These are phyloP conservation scores for Ectropis grisescens DNA, from an alignment of 1,140 invertebrate genomes.

Conservation along the genomic window DNA sequence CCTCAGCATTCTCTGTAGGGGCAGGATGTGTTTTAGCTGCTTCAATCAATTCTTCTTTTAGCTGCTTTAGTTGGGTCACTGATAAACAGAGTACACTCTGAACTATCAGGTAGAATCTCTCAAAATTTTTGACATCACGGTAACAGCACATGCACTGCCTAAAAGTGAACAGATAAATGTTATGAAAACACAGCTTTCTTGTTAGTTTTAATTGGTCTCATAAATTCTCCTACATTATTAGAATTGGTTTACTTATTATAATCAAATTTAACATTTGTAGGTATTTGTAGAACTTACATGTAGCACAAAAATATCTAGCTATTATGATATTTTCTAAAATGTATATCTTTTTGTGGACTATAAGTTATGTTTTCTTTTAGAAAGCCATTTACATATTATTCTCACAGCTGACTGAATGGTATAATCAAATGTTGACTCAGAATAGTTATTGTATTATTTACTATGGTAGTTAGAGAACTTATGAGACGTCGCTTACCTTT, in stretches of 20 bases:
- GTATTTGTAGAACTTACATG: too few species aligned
- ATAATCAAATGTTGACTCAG: too few species aligned
- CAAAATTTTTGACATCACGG: slow-evolving; percentile 90
- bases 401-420: too few species aligned
- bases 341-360: background rate
- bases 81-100: slow-evolving; percentile 84
- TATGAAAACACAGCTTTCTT: background rate
- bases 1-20: slow-evolving; percentile 19
- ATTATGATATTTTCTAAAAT: background rate
- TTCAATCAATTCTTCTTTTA: slow-evolving; percentile 73
- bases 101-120: slow-evolving; percentile 87
- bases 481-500: slow-evolving; percentile 75
- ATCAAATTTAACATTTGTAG: too few species aligned
- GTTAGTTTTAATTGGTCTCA: background rate
- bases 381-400: too few species aligned
- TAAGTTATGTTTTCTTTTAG: too few species aligned
- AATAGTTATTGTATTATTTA: too few species aligned
- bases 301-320: too few species aligned
- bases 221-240: too few species aligned
- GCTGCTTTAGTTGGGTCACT: slow-evolving; percentile 80
- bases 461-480: too few species aligned
- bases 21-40: slow-evolving; percentile 26
- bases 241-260: too few species aligned
- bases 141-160: slow-evolving; percentile 95
- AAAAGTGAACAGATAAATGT: slow-evolving; percentile 33